Conservation (phyloP, 1,140 invertebrate genomes). For the Aradophagus sp. region DNA sequence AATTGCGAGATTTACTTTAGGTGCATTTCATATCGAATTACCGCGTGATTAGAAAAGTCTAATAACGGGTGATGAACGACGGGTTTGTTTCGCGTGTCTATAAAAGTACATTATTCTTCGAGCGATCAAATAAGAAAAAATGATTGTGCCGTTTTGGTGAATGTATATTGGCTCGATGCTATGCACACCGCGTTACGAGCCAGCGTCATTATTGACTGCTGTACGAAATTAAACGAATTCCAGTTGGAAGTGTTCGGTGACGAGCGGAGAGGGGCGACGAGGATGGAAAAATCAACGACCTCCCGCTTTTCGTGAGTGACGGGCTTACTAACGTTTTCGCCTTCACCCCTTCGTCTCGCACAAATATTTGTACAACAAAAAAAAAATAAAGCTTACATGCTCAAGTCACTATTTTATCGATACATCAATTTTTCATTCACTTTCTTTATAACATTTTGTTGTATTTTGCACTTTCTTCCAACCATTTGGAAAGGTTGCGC, state of each 20-base stretch:
- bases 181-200: slow-evolving; percentile 51
- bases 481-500: no score
- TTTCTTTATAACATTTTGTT: no score
- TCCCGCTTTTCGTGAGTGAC: slow-evolving; percentile 60
- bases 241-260: slow-evolving; percentile 56
- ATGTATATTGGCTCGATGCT: slow-evolving; percentile 53
- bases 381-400: neutral
- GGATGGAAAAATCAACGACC: slow-evolving; percentile 65
- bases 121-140: slow-evolving; percentile 56
- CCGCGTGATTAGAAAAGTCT: slow-evolving; percentile 8
- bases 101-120: slow-evolving; percentile 41
- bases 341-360: slow-evolving; percentile 42
- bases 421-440: no score
- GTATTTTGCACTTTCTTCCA: no score
- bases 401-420: no score
- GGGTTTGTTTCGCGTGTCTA: neutral
- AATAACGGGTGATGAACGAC: slow-evolving; percentile 13
- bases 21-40: neutral
- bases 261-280: slow-evolving; percentile 35
- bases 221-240: slow-evolving; percentile 65
- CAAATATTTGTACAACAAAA: slow-evolving; percentile 20
- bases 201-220: slow-evolving; percentile 55
- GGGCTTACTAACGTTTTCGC: slow-evolving; percentile 59
- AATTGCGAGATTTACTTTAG: no score
- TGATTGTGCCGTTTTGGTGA: slow-evolving; percentile 55